Conservation (phyloP, 2,888 invertebrate genomes). For the Trichacis sp. region DNA sequence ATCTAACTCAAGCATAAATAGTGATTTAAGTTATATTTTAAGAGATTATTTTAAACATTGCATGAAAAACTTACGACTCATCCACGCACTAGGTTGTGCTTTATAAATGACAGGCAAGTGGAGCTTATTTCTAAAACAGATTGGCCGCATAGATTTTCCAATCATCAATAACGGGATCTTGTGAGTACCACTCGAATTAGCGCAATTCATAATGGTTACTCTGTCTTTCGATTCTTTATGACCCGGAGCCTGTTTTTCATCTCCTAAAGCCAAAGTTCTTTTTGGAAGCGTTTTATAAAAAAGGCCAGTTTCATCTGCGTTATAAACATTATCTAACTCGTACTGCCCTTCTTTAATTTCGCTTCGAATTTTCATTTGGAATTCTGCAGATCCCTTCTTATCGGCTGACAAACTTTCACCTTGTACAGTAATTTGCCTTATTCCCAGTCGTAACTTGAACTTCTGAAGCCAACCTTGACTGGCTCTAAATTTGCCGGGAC, state of each 20-base stretch:
- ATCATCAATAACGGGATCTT: too few relatives aligned
- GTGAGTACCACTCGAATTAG: too few relatives aligned
- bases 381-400: neutral
- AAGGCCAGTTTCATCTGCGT: too few relatives aligned
- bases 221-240: neutral
- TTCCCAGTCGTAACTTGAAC: neutral
- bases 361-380: neutral
- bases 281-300: too few relatives aligned
- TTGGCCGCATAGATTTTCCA: neutral
- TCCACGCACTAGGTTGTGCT: neutral
- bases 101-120: neutral
- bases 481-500: neutral
- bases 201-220: neutral
- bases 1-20: too few relatives aligned
- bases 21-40: too few relatives aligned
- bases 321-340: too few relatives aligned
- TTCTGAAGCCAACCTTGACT: constrained; percentile 1
- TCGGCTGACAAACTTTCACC: constrained; percentile 1
- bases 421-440: neutral
- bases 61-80: neutral
- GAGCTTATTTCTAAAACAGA: neutral
- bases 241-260: neutral
- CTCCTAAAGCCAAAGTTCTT: neutral
- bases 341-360: neutral
- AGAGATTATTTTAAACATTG: too few relatives aligned